phyloP scores from a whole-genome alignment of 2,113 vertebrate species.

The Coregonus clupeaformis region DNA sequence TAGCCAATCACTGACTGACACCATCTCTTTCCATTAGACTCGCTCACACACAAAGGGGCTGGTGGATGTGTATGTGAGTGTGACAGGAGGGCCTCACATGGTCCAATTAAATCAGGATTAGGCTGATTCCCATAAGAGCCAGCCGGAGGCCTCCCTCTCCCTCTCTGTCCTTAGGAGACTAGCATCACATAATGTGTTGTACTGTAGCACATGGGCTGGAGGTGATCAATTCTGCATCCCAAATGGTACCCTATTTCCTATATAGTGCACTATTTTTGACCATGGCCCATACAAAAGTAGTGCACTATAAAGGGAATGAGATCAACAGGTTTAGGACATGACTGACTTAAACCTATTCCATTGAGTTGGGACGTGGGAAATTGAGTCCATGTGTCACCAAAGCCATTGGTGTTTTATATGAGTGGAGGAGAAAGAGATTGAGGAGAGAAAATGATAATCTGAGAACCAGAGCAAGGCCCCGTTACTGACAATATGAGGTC shows the following conservation, averaged over 20 bases:
- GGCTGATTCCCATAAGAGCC: not conserved
- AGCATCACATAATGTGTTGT: not conserved
- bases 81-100: not conserved
- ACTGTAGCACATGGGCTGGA: not conserved
- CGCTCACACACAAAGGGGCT: not conserved
- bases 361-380: not conserved
- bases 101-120: slow-evolving; percentile 12
- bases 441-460: not conserved
- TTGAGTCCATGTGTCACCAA: slow-evolving; percentile 5
- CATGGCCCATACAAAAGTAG: no score
- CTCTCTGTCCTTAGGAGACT: slow-evolving; percentile 1
- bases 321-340: not conserved
- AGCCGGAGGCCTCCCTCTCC: not conserved
- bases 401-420: not conserved
- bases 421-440: not conserved
- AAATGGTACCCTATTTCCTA: no score
- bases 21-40: not conserved
- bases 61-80: not conserved
- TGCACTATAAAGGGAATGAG: no score
- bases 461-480: not conserved
- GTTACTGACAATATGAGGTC: slow-evolving; percentile 12
- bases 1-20: slow-evolving; percentile 2
- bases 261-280: no score
- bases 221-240: not conserved
- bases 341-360: not conserved